Evolutionary conservation across 2,113 vertebrate genomes (phyloP).

Genomic region (Clarias batrachus): DNA sequence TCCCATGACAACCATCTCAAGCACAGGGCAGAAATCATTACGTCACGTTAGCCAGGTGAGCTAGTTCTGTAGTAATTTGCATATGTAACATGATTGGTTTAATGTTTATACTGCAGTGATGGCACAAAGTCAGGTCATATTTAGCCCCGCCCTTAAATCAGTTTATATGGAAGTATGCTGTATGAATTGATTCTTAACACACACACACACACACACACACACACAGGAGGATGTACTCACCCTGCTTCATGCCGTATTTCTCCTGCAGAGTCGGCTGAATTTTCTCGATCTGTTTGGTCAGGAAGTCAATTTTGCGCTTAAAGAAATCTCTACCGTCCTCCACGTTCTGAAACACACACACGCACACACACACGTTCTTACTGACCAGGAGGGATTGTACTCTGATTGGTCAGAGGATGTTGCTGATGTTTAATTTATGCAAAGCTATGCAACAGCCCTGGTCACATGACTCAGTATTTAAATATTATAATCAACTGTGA

Average conservation of each 20-base stretch:
- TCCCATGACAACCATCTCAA: background rate
- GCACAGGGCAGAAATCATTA: too few species aligned
- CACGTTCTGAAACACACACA: slow-evolving; percentile 71
- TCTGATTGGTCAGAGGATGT: background rate
- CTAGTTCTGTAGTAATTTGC: background rate
- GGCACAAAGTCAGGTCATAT: background rate
- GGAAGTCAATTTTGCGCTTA: slow-evolving; percentile 90
- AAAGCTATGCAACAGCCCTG: too few species aligned
- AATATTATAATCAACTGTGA: too few species aligned
- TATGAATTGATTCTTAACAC: background rate
- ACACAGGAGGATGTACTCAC: slow-evolving; percentile 55
- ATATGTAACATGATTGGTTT: background rate
- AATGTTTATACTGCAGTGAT: background rate
- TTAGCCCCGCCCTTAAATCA: background rate
- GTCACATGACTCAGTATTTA: too few species aligned
- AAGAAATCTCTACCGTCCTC: slow-evolving; percentile 84
- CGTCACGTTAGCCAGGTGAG: background rate
- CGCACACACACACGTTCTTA: background rate
- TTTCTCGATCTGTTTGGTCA: slow-evolving; percentile 94
- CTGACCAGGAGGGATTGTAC: background rate
- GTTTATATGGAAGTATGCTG: background rate
- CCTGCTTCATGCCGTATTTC: slow-evolving; percentile 90
- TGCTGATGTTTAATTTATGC: background rate
- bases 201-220: background rate
- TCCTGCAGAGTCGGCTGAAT: slow-evolving; percentile 91